A percentile compares a stretch with the other conserved stretches of the same genome.
Conservation (phyloP, 2,797 vertebrate genomes). For the Sebastes vulpes region DNA sequence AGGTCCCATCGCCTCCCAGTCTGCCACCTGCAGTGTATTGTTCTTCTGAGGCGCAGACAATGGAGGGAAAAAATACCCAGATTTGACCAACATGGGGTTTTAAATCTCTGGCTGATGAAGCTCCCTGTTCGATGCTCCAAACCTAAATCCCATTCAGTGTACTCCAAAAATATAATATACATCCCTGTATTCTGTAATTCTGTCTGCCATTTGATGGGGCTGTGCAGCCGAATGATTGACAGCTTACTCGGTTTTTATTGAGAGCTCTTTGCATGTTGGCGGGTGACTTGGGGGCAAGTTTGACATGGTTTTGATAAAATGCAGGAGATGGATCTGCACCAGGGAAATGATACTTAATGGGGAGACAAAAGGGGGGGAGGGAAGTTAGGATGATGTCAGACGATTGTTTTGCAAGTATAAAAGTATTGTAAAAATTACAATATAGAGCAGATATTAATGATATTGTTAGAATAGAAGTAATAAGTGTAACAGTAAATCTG, state of each 20-base stretch:
- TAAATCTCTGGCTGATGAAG: not conserved
- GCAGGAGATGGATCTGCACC: constrained; percentile 30
- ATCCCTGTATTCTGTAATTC: not conserved
- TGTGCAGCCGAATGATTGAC: constrained; percentile 46
- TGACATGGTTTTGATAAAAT: constrained; percentile 51
- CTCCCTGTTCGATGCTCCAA: not conserved
- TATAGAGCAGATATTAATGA: not conserved
- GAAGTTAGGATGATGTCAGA: not conserved
- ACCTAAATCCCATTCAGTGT: not conserved
- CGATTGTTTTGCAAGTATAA: not conserved
- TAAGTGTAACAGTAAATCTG: not conserved
- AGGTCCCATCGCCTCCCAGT: not conserved
- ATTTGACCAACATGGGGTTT: not conserved
- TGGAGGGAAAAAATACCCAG: not conserved
- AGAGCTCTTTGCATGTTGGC: constrained; percentile 36
- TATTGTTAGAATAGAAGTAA: not conserved
- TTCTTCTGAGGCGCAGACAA: not conserved
- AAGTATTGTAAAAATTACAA: not conserved
- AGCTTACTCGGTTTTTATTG: constrained; percentile 33
- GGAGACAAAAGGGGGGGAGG: not conserved
- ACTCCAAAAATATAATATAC: not conserved
- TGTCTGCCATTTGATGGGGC: constrained; percentile 18
- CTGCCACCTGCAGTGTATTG: not conserved
- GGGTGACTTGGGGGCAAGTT: constrained; percentile 34
- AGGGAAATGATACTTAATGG: constrained; percentile 38